phyloP scores from a whole-genome alignment of 2,888 invertebrate genomes.

The Drepana falcataria region DNA sequence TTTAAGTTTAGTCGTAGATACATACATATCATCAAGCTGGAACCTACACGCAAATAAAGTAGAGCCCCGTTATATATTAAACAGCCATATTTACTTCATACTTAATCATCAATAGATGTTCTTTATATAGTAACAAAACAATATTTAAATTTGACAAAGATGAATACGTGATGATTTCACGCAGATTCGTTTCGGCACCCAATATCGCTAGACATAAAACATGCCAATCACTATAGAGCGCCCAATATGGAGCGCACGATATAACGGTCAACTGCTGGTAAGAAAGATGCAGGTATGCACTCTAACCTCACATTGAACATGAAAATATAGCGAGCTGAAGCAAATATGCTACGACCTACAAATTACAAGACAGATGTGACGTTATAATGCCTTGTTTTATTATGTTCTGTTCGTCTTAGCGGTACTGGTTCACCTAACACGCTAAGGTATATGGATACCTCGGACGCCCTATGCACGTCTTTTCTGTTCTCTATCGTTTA shows the following conservation, averaged over 20 bases:
- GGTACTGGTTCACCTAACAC: too few relatives aligned
- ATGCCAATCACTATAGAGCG: slow-evolving; percentile 74
- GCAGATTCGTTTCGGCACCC: slow-evolving; percentile 27
- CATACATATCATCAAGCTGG: too few relatives aligned
- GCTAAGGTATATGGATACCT: too few relatives aligned
- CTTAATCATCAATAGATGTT: too few relatives aligned
- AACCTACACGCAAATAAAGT: too few relatives aligned
- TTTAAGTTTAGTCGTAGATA: too few relatives aligned
- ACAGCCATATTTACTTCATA: too few relatives aligned
- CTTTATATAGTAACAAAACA: too few relatives aligned
- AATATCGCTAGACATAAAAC: slow-evolving; percentile 49
- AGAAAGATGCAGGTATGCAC: slow-evolving; percentile 46
- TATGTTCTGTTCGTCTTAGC: not conserved
- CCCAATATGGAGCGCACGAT: slow-evolving; percentile 64
- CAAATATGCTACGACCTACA: slow-evolving; percentile 37
- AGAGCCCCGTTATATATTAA: too few relatives aligned
- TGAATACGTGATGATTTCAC: slow-evolving; percentile 18
- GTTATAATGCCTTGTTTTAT: slow-evolving; percentile 6
- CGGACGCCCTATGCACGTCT: too few relatives aligned
- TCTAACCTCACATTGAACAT: slow-evolving; percentile 46
- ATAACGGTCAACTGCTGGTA: slow-evolving; percentile 49
- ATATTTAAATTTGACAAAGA: not conserved
- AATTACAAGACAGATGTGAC: slow-evolving; percentile 17
- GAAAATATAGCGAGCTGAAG: slow-evolving; percentile 31
- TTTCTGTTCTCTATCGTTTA: too few relatives aligned